These are phyloP conservation scores for Apis cerana DNA, from an alignment of 1,140 invertebrate genomes.

Conservation along the genomic window DNA sequence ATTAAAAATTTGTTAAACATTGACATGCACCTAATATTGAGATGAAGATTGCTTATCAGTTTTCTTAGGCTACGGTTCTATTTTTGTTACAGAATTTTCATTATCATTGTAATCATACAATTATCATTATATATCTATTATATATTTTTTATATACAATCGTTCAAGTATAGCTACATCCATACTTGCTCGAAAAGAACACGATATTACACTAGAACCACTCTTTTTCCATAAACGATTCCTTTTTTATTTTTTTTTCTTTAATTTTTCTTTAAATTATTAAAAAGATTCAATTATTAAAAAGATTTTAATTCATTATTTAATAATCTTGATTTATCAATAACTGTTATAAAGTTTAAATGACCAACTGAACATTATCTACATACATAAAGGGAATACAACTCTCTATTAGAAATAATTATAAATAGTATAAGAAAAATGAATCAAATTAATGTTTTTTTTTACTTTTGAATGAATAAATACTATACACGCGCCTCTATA, in stretches of 20 bases:
- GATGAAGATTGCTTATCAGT: constrained; percentile 63
- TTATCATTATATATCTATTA: constrained; percentile 44
- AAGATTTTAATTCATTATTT: constrained; percentile 9
- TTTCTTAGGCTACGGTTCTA: constrained; percentile 51
- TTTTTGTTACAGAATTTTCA: constrained; percentile 50
- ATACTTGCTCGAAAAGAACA: constrained; percentile 48
- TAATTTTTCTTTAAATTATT: not conserved
- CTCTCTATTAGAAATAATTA: constrained; percentile 46
- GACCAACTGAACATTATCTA: constrained; percentile 59
- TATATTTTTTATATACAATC: constrained; percentile 61
- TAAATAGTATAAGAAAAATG: constrained; percentile 68
- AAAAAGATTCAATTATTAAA: constrained; percentile 2
- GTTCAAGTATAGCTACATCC: constrained; percentile 42
- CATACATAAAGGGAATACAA: constrained; percentile 36
- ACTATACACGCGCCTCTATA: constrained; percentile 66
- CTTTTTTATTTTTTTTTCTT: constrained; percentile 1
- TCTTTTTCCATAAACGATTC: constrained; percentile 26
- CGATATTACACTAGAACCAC: constrained; percentile 37
- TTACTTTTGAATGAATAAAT: constrained; percentile 73
- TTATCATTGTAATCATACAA: constrained; percentile 36
- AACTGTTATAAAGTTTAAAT: constrained; percentile 18
- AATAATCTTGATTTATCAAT: not conserved
- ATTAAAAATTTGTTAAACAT: constrained; percentile 67
- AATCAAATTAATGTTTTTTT: constrained; percentile 12
- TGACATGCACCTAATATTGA: constrained; percentile 68